Conservation (phyloP, 2,888 invertebrate genomes). For the Crossocerus cetratus region DNA sequence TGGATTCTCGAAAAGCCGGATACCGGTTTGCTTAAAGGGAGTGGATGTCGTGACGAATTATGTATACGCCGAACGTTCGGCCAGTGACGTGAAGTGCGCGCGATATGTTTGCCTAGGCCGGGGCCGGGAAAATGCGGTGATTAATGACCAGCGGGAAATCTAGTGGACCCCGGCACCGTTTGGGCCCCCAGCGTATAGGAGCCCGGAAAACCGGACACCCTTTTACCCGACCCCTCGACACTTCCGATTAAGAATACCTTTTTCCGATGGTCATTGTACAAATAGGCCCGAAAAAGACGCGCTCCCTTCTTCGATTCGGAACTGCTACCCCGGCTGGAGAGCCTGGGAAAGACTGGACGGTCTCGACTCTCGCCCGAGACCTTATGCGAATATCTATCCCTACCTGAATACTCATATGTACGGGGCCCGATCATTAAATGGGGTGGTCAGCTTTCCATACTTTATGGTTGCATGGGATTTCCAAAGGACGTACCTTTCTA, state of each 20-base stretch:
- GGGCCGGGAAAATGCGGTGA: constrained; percentile 47
- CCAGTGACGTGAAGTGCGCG: not conserved
- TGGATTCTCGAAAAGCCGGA: too few relatives aligned
- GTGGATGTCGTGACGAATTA: too few relatives aligned
- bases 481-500: too few relatives aligned
- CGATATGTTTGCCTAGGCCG: not conserved
- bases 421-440: too few relatives aligned
- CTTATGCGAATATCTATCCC: not conserved
- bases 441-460: too few relatives aligned
- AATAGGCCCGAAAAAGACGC: not conserved
- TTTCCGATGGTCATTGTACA: constrained; percentile 9
- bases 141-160: constrained; percentile 34
- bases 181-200: not conserved
- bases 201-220: constrained; percentile 46
- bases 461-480: too few relatives aligned
- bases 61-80: not conserved
- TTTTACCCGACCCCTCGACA: constrained; percentile 22
- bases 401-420: too few relatives aligned
- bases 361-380: not conserved
- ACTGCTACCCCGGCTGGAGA: not conserved
- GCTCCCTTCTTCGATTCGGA: not conserved
- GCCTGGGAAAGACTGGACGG: constrained; percentile 6
- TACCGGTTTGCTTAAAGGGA: too few relatives aligned
- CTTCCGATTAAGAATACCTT: constrained; percentile 11
- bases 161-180: constrained; percentile 16